Base-by-base conservation (phyloP, 2,888 invertebrate species). In the Onchidella celtica region DNA sequence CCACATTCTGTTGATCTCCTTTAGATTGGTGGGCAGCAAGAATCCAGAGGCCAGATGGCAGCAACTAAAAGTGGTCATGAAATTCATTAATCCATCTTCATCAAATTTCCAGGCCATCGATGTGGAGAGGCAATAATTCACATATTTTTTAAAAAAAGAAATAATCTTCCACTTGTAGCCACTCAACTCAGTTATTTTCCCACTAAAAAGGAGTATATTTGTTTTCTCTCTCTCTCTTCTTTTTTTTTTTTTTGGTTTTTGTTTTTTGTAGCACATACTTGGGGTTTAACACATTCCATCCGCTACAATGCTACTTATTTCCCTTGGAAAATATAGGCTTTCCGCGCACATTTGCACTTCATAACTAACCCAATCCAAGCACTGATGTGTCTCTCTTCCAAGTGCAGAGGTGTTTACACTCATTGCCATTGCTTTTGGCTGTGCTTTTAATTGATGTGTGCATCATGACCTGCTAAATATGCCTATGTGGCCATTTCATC, bases 11-110 rank as follows among this genome's bases (percentile, higher is more conserved):
- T 6, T 47, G 47, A 47, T 47, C 29, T 70, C 24, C n/a, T 57
- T 32, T 73, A 79, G 73, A 61, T 29, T 65, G 65, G n/a, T 40
- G 17, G 17, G 47, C 17, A 59, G 82, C 65, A 85, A 85, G 82
- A 79, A 87, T 75, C 86, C 89, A 21, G 89, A 90, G 74, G 85
- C 83, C n/a, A 84, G 88, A 61, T 90, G 90, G 90, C 87, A 86
- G 57, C 89, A 88, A 81, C 83, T 90, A 68, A 88, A 87, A 85
- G 85, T 87, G 79, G 88, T 88, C 65, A 86, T 90, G 87, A 88
- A 89, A 88, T 89, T 90, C 86, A 84, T 90, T 32, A 87, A 87
- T 32, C 88, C 89, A 27, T 83, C 66, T 3, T 79, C 85, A 36
- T 72, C 83, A 21, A 83, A 87, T 68, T 82, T 88, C 73, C 79